Base-by-base conservation (phyloP, 2,888 invertebrate genomes). In the Rhagophthalmus giganteus region DNA sequence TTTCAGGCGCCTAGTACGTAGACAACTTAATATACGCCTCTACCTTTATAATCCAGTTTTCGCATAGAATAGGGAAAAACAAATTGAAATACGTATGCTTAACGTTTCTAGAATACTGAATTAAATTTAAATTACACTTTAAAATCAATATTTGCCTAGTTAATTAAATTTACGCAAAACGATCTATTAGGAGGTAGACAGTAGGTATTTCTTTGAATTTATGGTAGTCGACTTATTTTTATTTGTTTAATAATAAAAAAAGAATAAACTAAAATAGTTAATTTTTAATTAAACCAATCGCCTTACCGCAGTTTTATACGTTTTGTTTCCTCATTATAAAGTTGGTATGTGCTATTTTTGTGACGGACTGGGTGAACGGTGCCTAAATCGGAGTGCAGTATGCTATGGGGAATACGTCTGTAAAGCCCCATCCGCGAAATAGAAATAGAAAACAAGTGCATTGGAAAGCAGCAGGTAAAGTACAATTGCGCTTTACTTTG, bases 391-490 rank as follows among this genome's bases (percentile, higher is more conserved):
- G 64, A 62, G 60, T 59, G 59, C 62, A 61, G 65, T 68, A 67
- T 69, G 73, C 68, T 65, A 84, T 84, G 84, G 85, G 85, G 72
- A 85, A 85, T 77, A 76, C 81, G 71, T 77, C 80, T 72, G 79
- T 80, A 66, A 84, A 82, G 74, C 79, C 74, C 70, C 77, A 79
- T 76, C 76, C 77, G 70, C 75, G 76, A 72, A 24, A 25, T 64
- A 75, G 81, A 74, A 83, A 82, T 70, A 84, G 83, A 70, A 87
- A 88, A 78, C 86, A 85, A 79, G 86, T 88, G 66, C 88, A 87
- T 78, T 89, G 89, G 89, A 88, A 87, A 78, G 84, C 87, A 65
- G 87, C 89, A 87, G 90, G 90, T 89, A 85, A 77, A 8, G 32
- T 52, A 33, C 2, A 25, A 3, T 4, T 11, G 12, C 13, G 12